A percentile compares a stretch with the other conserved stretches of the same genome.
These are phyloP conservation scores for Blennius ocellaris DNA, from an alignment of 2,113 vertebrate species.

Conservation along the genomic window DNA sequence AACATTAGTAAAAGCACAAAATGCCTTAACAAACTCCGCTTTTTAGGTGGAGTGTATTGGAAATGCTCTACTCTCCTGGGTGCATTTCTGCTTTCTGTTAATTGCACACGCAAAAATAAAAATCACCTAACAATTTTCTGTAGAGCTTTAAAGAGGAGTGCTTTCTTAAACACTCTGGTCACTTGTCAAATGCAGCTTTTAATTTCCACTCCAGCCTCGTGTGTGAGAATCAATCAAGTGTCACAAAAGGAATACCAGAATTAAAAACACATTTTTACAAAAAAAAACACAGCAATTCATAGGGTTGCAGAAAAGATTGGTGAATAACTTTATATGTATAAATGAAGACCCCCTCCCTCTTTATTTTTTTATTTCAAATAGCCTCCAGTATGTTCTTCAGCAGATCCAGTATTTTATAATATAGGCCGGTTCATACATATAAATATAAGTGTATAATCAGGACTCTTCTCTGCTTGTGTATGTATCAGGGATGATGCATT, in stretches of 20 bases:
- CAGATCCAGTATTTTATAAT: background rate
- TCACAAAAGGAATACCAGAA: conserved; percentile 7
- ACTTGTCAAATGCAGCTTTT: background rate
- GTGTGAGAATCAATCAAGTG: conserved; percentile 4
- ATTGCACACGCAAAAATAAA: conserved; percentile 8
- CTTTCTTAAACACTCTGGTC: conserved; percentile 5
- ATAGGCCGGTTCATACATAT: conserved; percentile 10
- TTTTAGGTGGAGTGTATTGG: conserved; percentile 3
- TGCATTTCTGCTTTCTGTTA: background rate
- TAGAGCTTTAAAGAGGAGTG: background rate
- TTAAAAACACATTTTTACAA: too few species aligned
- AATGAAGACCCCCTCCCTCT: too few species aligned
- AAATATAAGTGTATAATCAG: conserved; percentile 3
- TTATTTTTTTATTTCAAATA: too few species aligned
- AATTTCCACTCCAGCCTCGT: conserved; percentile 10
- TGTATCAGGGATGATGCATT: conserved; percentile 93
- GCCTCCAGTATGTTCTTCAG: background rate
- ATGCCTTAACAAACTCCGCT: background rate
- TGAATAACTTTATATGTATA: too few species aligned
- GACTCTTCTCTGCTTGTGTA: background rate
- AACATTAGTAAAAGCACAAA: too few species aligned
- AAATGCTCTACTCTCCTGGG: background rate
- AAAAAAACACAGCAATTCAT: too few species aligned
- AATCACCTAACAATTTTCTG: background rate
- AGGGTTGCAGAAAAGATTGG: too few species aligned